phyloP scores from a whole-genome alignment of 2,797 vertebrate species.

The Myotis daubentonii region DNA sequence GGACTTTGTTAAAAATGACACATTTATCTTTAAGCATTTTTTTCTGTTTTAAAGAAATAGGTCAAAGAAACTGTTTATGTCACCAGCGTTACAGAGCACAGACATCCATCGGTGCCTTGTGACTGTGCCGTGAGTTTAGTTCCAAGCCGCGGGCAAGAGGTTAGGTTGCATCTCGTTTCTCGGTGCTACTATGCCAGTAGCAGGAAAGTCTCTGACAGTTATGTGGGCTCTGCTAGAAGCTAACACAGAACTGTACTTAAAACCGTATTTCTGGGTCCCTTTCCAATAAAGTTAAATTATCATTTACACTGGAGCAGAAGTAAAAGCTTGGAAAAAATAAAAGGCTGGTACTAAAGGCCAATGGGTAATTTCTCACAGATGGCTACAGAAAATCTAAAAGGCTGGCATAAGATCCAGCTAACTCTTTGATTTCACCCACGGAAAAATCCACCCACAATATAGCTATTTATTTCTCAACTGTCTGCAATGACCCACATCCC shows the following conservation, averaged over 20 bases:
- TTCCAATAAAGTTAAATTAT: constrained; percentile 64
- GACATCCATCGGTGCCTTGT: neutral
- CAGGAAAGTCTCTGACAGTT: neutral
- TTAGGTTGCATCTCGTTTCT: constrained; percentile 57
- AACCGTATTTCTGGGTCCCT: constrained; percentile 61
- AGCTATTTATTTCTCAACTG: constrained; percentile 31
- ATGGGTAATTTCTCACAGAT: constrained; percentile 53
- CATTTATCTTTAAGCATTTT: constrained; percentile 35
- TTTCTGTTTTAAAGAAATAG: constrained; percentile 31
- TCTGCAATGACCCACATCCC: constrained; percentile 39
- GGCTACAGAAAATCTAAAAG: constrained; percentile 22
- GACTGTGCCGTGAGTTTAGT: neutral
- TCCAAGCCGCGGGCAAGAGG: neutral
- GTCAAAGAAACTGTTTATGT: constrained; percentile 54
- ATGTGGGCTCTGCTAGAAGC: neutral
- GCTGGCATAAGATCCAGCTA: neutral
- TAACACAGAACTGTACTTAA: constrained; percentile 63
- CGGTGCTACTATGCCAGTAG: constrained; percentile 55
- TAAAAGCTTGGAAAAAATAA: constrained; percentile 67
- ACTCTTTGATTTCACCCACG: constrained; percentile 12
- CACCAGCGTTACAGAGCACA: constrained; percentile 39
- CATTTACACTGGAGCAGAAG: constrained; percentile 67
- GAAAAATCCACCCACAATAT: constrained; percentile 1
- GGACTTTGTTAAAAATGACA: constrained; percentile 20
- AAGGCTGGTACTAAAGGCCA: constrained; percentile 48